These are phyloP conservation scores for Maniola hyperantus DNA, from an alignment of 2,888 invertebrate genomes.

Conservation along the genomic window DNA sequence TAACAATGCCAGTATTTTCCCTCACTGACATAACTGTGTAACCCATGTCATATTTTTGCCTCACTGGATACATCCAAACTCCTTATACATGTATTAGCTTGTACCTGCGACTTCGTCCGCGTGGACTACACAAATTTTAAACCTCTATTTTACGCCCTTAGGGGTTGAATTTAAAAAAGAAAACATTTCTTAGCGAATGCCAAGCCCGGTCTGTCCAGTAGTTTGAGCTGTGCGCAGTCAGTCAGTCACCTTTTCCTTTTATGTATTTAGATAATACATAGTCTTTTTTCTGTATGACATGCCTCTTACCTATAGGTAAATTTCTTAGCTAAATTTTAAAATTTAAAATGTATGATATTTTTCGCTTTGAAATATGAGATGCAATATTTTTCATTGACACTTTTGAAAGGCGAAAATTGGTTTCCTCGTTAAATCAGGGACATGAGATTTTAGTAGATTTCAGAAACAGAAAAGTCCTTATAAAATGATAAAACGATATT, in stretches of 20 bases:
- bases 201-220: no score
- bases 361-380: not conserved
- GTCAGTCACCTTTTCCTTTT: no score
- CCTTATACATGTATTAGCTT: no score
- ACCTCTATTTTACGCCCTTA: no score
- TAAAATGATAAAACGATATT: constrained; percentile 6
- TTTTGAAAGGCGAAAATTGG: not conserved
- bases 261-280: no score
- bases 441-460: not conserved
- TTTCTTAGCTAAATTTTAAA: not conserved
- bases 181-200: no score
- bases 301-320: no score
- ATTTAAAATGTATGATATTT: not conserved
- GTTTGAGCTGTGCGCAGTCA: no score
- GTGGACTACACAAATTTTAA: no score
- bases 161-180: no score
- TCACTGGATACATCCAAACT: not conserved
- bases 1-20: not conserved
- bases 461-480: not conserved
- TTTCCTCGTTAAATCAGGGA: not conserved
- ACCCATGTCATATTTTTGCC: constrained; percentile 13
- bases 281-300: no score
- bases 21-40: not conserved
- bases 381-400: not conserved
- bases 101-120: no score